A percentile compares a stretch with the other conserved stretches of the same genome.
Conservation (phyloP, 1,140 invertebrate species). For the Trachymyrmex cornetzi region DNA sequence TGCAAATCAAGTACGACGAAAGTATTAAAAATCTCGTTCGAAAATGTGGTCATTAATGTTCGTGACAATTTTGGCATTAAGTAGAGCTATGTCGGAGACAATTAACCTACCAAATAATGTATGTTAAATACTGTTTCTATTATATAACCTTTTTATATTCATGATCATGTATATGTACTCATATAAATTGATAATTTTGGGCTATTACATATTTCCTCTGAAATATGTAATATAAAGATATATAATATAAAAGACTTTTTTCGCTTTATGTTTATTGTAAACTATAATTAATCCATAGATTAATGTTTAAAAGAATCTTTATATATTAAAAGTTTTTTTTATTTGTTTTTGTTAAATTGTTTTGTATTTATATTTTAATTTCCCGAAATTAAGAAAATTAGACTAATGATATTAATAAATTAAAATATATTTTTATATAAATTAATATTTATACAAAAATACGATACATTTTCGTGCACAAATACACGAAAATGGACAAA, state of each 20-base stretch:
- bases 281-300: neutral
- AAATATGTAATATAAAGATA: too few species aligned
- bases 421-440: neutral
- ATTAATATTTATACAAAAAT: neutral
- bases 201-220: too few species aligned
- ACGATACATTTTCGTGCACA: neutral
- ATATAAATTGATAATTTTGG: too few species aligned
- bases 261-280: too few species aligned
- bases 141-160: neutral
- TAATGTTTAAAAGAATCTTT: neutral
- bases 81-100: conserved; percentile 26
- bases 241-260: too few species aligned
- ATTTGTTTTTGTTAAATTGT: neutral
- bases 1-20: neutral
- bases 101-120: conserved; percentile 61
- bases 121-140: conserved; percentile 7
- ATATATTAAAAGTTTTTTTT: neutral
- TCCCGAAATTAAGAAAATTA: neutral
- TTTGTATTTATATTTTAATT: neutral
- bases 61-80: conserved; percentile 46
- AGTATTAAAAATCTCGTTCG: neutral
- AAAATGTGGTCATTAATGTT: conserved; percentile 61
- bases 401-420: neutral
- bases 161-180: too few species aligned
- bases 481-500: neutral